A percentile compares a stretch with the other conserved stretches of the same genome.
Evolutionary conservation across 2,113 vertebrate genomes (phyloP).

Genomic region (Butorides virescens): DNA sequence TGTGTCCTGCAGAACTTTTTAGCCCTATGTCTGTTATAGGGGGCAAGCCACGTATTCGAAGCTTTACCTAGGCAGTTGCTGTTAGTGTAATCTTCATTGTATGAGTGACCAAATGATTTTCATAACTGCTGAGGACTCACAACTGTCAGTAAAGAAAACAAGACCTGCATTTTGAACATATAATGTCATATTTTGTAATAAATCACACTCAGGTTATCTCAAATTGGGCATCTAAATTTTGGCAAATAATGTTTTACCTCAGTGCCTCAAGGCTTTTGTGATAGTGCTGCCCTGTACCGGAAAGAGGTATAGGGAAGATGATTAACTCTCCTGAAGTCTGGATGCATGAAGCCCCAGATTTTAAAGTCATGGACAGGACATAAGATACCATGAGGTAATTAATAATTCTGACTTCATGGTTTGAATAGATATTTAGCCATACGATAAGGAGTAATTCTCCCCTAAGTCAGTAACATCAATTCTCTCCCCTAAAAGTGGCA

Average conservation of each 20-base stretch:
- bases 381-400: not conserved
- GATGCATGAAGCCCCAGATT: not conserved
- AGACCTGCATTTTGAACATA: not conserved
- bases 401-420: slow-evolving; percentile 8
- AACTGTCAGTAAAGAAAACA: not conserved
- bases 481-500: not conserved
- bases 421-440: not conserved
- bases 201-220: not conserved
- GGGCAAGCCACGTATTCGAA: not conserved
- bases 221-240: not conserved
- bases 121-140: not conserved
- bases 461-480: not conserved
- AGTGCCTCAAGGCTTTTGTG: not conserved
- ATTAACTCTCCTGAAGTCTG: not conserved
- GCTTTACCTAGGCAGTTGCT: not conserved
- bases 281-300: not conserved
- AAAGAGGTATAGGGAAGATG: not conserved
- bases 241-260: not conserved
- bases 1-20: not conserved
- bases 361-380: not conserved
- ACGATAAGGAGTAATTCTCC: not conserved
- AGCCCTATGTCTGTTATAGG: not conserved
- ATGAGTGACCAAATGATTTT: not conserved
- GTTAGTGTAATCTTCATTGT: not conserved
- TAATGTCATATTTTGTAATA: not conserved